phyloP scores from a whole-genome alignment of 1,140 invertebrate species.

The Monochamus saltuarius region DNA sequence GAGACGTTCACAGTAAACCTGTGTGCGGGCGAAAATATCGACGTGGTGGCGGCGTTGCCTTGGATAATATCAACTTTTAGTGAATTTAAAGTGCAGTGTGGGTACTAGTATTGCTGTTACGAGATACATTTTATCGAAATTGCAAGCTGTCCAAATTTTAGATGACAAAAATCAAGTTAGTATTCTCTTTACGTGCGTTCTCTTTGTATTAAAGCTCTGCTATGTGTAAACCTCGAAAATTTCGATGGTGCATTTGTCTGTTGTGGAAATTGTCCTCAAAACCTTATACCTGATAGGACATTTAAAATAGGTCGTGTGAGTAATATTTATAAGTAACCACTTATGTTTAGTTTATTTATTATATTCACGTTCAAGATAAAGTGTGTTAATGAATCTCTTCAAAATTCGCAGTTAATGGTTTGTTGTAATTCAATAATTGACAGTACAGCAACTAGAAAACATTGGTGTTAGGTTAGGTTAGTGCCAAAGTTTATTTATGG shows the following conservation, averaged over 20 bases:
- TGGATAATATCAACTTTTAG: background rate
- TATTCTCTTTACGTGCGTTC: background rate
- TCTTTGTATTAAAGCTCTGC: no score
- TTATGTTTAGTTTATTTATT: background rate
- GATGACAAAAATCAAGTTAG: constrained; percentile 18
- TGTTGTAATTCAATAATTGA: background rate
- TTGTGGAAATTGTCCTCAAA: no score
- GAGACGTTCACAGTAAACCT: constrained; percentile 18
- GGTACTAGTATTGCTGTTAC: constrained; percentile 4
- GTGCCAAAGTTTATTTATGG: background rate
- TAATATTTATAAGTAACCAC: background rate
- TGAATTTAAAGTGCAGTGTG: background rate
- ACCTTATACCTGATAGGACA: no score
- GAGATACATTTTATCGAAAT: background rate
- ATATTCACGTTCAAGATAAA: background rate
- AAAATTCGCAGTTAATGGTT: background rate
- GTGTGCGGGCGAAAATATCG: constrained; percentile 7
- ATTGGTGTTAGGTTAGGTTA: constrained; percentile 8
- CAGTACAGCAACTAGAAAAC: background rate
- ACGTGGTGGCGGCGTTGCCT: background rate
- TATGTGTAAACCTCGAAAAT: no score
- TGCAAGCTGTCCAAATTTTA: background rate
- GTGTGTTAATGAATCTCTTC: background rate
- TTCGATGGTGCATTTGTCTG: no score
- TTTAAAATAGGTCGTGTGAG: background rate